phyloP scores from a whole-genome alignment of 2,888 invertebrate species.

The Peribatodes rhomboidaria region DNA sequence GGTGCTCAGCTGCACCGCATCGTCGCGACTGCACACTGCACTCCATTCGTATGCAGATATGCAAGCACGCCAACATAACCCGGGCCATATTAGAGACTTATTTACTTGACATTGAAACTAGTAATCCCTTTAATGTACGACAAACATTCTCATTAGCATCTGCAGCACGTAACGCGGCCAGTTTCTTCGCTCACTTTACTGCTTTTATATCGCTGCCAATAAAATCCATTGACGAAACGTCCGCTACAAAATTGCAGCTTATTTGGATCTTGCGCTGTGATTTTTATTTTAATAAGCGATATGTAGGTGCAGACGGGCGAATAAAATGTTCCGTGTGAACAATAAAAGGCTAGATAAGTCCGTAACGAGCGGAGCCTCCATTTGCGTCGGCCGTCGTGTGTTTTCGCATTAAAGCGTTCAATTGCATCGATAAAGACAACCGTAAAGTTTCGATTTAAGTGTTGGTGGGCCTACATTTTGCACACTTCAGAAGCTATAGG shows the following conservation, averaged over 20 bases:
- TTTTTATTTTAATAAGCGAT: constrained; percentile 36
- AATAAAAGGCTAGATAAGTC: constrained; percentile 70
- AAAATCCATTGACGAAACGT: constrained; percentile 38
- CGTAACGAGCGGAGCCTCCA: constrained; percentile 58
- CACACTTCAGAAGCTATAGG: constrained; percentile 54
- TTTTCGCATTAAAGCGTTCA: constrained; percentile 67
- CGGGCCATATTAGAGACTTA: constrained; percentile 43
- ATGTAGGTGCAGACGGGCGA: constrained; percentile 29
- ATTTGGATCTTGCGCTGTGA: constrained; percentile 5
- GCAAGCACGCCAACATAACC: constrained; percentile 55
- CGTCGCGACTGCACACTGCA: constrained; percentile 42
- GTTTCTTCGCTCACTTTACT: constrained; percentile 37
- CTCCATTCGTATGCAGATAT: constrained; percentile 75
- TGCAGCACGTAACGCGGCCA: constrained; percentile 35
- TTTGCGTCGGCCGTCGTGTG: constrained; percentile 60
- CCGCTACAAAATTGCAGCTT: constrained; percentile 30
- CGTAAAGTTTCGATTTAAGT: constrained; percentile 78
- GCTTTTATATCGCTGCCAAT: constrained; percentile 32
- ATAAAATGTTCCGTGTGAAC: constrained; percentile 45
- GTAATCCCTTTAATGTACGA: constrained; percentile 38
- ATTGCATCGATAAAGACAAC: constrained; percentile 71
- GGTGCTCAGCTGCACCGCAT: neutral
- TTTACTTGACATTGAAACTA: constrained; percentile 38
- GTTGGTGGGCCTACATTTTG: constrained; percentile 60
- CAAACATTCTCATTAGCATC: constrained; percentile 35